Conservation (phyloP, 2,113 vertebrate species). For the Callospermophilus lateralis region DNA sequence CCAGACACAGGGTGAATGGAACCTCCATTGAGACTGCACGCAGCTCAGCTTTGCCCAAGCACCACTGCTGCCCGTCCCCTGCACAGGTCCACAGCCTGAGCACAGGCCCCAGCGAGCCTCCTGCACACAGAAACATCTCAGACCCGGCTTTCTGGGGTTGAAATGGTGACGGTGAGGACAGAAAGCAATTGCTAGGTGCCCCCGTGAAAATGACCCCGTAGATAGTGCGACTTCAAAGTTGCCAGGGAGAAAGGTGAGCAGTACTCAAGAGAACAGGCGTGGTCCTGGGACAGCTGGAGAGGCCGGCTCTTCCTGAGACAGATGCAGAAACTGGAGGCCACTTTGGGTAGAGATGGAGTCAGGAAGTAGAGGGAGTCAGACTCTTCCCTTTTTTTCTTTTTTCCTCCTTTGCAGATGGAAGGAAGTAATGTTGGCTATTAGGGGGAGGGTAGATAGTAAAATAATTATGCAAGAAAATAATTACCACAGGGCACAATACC, state of each 20-base stretch:
- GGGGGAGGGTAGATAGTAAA: not conserved
- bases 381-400: not conserved
- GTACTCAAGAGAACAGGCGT: not conserved
- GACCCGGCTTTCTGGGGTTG: not conserved
- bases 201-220: not conserved
- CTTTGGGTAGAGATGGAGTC: not conserved
- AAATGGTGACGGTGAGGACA: accelerated
- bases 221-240: not conserved
- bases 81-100: not conserved
- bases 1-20: not conserved
- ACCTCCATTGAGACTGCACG: too few species aligned
- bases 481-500: not conserved
- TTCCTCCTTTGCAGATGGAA: not conserved
- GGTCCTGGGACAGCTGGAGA: not conserved
- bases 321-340: not conserved
- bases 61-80: not conserved
- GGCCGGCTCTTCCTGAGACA: not conserved
- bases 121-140: accelerated
- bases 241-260: not conserved
- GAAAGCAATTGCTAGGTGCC: not conserved
- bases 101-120: accelerated
- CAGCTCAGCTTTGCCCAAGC: too few species aligned
- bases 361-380: not conserved
- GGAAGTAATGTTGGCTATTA: not conserved
- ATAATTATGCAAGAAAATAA: not conserved